Conservation (phyloP, 2,888 invertebrate genomes). For the Platycheirus rosarum region DNA sequence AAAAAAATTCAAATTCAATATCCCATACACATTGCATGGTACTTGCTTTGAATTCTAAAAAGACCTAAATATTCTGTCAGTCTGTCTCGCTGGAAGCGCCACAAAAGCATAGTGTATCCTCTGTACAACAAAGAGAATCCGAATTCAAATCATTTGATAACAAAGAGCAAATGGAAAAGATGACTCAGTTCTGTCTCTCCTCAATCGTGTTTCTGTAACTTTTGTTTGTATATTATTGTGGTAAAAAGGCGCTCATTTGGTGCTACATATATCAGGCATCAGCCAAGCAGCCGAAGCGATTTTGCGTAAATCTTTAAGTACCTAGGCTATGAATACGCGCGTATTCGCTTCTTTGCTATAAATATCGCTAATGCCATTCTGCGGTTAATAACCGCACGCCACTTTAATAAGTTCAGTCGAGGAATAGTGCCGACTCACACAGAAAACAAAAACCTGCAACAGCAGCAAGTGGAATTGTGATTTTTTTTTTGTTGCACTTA, state of each 20-base stretch:
- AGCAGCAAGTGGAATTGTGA: conserved; percentile 55
- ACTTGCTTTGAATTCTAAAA: conserved; percentile 69
- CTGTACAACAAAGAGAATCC: conserved; percentile 49
- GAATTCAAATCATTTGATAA: conserved; percentile 59
- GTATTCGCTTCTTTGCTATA: conserved; percentile 63
- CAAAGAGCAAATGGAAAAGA: conserved; percentile 42
- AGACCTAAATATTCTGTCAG: conserved; percentile 57
- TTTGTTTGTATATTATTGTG: conserved; percentile 41
- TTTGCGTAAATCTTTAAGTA: conserved; percentile 69
- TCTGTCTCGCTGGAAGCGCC: conserved; percentile 22
- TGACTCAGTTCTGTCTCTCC: conserved; percentile 62
- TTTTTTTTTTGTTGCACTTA: conserved; percentile 1
- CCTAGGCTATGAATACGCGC: conserved; percentile 31
- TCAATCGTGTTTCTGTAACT: conserved; percentile 46
- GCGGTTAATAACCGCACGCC: conserved; percentile 72
- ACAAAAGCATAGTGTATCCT: background rate
- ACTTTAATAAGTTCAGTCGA: conserved; percentile 62
- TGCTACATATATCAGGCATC: conserved; percentile 44
- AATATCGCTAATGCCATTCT: conserved; percentile 72
- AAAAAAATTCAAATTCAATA: conserved; percentile 58
- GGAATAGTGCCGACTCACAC: conserved; percentile 64
- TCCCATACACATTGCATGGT: conserved; percentile 48
- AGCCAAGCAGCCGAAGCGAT: conserved; percentile 25
- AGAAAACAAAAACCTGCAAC: conserved; percentile 16
- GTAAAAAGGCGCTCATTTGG: conserved; percentile 24